These are phyloP conservation scores for Caenorhabditis sp. DNA, from an alignment of 2,888 invertebrate species.

Conservation along the genomic window DNA sequence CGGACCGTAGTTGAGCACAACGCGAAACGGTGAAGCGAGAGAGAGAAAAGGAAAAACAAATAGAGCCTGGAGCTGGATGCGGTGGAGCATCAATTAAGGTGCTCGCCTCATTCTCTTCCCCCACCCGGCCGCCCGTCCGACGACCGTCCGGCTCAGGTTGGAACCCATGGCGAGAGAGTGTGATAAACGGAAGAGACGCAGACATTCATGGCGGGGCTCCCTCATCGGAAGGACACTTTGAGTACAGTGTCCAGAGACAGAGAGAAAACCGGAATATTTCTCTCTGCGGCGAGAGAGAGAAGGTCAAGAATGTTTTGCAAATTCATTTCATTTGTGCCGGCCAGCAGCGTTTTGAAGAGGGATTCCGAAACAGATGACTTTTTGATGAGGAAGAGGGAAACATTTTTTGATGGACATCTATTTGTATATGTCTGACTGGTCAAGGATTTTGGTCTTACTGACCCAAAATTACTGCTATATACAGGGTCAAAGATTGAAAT, in stretches of 20 bases:
- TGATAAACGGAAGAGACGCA: slow-evolving; percentile 22
- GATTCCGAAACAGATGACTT: slow-evolving; percentile 17
- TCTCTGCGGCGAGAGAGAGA: slow-evolving; percentile 21
- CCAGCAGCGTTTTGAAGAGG: slow-evolving; percentile 44
- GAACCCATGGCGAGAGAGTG: slow-evolving; percentile 35
- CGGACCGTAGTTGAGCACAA: slow-evolving; percentile 53
- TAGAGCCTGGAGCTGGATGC: slow-evolving; percentile 40
- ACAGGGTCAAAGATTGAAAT: neutral
- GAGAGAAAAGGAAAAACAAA: slow-evolving; percentile 55
- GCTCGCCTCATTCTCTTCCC: slow-evolving; percentile 26
- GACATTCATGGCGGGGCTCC: slow-evolving; percentile 21
- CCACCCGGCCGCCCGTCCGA: neutral
- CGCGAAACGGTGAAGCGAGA: slow-evolving; percentile 36
- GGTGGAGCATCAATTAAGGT: slow-evolving; percentile 65
- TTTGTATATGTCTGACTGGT: neutral
- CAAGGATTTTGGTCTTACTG: slow-evolving; percentile 2
- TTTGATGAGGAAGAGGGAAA: slow-evolving; percentile 1
- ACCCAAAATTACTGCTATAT: neutral
- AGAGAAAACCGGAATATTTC: slow-evolving; percentile 59
- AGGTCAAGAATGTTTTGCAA: slow-evolving; percentile 63
- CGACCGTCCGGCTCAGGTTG: slow-evolving; percentile 61
- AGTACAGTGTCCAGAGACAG: slow-evolving; percentile 14
- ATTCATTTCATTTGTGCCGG: slow-evolving; percentile 44
- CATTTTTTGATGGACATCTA: neutral
- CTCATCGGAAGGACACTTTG: slow-evolving; percentile 34